A percentile compares a stretch with the other conserved stretches of the same genome.
Conservation (phyloP, 92 coral and sea anemone genomes). For the Diadumene lineata region DNA sequence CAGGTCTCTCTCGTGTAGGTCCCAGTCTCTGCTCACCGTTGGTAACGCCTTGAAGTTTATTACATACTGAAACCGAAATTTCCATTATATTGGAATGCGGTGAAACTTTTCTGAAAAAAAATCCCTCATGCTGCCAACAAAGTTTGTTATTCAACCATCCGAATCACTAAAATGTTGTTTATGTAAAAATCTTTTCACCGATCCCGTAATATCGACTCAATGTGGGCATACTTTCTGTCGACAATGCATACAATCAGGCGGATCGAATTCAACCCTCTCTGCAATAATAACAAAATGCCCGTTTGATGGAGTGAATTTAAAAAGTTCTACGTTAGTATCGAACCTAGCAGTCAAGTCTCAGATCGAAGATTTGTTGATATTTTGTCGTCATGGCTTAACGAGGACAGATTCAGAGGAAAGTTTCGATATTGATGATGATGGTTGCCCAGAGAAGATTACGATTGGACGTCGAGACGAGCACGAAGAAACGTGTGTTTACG, state of each 20-base stretch:
- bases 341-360: constrained; percentile 92
- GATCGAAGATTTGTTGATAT: constrained; percentile 85
- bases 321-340: constrained; percentile 73
- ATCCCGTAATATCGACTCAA: constrained; percentile 92
- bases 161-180: constrained; percentile 85
- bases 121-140: constrained; percentile 77
- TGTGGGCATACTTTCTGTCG: constrained; percentile 99
- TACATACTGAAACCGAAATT: neutral
- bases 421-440: constrained; percentile 79
- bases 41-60: constrained; percentile 30
- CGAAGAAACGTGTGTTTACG: constrained; percentile 82
- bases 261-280: constrained; percentile 49
- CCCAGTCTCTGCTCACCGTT: neutral
- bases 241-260: constrained; percentile 62
- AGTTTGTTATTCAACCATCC: constrained; percentile 82
- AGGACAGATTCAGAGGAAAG: constrained; percentile 94
- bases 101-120: neutral
- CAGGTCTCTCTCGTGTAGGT: neutral
- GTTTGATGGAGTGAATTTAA: constrained; percentile 68
- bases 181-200: constrained; percentile 77
- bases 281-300: constrained; percentile 74
- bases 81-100: neutral
- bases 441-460: constrained; percentile 80
- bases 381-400: constrained; percentile 90
- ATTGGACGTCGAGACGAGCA: constrained; percentile 79